Evolutionary conservation across 2,797 vertebrate genomes (phyloP), one percentile per base, ranked within the genome.

Genomic region (Tamandua tetradactyla): DNA sequence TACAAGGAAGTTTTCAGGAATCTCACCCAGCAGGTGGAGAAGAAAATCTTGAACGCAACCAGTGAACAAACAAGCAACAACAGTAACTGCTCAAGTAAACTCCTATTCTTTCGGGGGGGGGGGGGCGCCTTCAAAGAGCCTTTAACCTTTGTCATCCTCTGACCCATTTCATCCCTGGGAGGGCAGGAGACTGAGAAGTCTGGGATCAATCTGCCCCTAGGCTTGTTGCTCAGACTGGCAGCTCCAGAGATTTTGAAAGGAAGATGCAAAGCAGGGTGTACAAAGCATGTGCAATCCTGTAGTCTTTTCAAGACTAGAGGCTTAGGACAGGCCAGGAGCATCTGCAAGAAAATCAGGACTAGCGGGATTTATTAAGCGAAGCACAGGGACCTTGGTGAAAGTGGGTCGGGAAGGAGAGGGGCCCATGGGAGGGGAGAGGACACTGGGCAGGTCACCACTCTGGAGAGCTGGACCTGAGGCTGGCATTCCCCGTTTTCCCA

Each of bases 11-110:
- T 37, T 0, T 22, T 97, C 0, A 0, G 68, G 1, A 15, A 7
- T 0, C n/a, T 3, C 64, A 11, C 20, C 0, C 0, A 8, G 11
- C 0, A 37, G 2, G 72, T 97, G 84, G 1, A n/a, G 11, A 0
- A 76, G 55, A 95, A 0, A 44, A 95, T 96, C 89, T 2, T 1
- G 2, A 13, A 25, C 12, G 64, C n/a, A 5, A 96, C 97, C 32
- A 0, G 13, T 3, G 0, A 2, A 0, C 84, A 87, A 42, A 44
- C 81, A 44, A 42, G 3, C 6, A 8, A 0, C 7, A 30, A 72
- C 12, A 0, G 17, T 0, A 3, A 0, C 71, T 96, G 96, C 62
- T 0, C 2, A 83, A 13, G 97, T 97, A 84, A 87, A 13, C 40
- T 8, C 49, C 5, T 52, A 35, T 52, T 30, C 27, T 42, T 62